A percentile compares a stretch with the other conserved stretches of the same genome.
These are phyloP conservation scores for Micronycteris hirsuta DNA, from an alignment of 2,113 vertebrate genomes.

Conservation along the genomic window DNA sequence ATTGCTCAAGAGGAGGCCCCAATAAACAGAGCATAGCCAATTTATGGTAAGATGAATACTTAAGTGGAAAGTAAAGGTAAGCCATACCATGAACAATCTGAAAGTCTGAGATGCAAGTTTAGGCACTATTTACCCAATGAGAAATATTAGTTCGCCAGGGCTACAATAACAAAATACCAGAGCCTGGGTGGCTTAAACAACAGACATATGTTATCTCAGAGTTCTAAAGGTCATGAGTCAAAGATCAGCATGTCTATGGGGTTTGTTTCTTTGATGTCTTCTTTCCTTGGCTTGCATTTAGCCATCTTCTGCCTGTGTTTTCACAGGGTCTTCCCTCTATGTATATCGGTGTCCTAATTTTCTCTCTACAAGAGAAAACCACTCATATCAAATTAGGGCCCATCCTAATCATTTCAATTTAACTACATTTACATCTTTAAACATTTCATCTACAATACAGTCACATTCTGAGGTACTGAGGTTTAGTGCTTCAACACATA, in stretches of 20 bases:
- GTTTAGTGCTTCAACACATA: neutral
- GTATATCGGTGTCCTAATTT: neutral
- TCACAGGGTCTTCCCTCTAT: neutral
- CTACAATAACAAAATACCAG: too few relatives aligned
- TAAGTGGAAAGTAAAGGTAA: neutral
- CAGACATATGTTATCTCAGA: too few relatives aligned
- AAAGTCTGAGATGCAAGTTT: neutral
- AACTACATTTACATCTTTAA: neutral
- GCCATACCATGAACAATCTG: neutral
- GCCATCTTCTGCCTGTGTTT: neutral
- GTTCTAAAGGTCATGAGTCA: neutral
- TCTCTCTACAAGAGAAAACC: neutral
- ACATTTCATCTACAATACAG: neutral
- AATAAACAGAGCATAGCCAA: neutral
- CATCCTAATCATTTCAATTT: neutral
- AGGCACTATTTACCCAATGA: neutral
- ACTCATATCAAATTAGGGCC: neutral
- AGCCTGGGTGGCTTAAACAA: too few relatives aligned
- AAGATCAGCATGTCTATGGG: neutral
- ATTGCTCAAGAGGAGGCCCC: too few relatives aligned
- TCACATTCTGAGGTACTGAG: neutral
- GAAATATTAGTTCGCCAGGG: neutral
- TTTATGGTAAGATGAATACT: rapidly evolving
- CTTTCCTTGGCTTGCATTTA: neutral
- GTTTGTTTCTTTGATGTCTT: neutral